Percentiles rank a stretch among this genome's conserved stretches.
Evolutionary conservation across 2,113 vertebrate genomes (phyloP).

Genomic region (Callospermophilus lateralis): DNA sequence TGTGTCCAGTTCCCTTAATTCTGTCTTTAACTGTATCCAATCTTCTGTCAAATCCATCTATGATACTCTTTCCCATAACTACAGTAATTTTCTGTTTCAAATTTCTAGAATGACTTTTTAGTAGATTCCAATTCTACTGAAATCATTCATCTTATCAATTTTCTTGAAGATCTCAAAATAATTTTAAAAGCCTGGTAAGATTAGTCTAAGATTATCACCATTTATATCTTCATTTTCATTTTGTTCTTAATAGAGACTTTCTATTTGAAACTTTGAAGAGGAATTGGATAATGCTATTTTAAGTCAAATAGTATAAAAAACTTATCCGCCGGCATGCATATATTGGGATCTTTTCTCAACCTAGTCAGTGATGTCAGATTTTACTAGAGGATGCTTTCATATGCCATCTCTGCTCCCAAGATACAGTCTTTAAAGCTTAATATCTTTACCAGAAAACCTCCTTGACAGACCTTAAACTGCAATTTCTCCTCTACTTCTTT

Average conservation of each 20-base stretch:
- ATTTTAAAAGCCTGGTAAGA: not conserved
- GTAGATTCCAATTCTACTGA: not conserved
- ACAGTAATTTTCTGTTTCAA: not conserved
- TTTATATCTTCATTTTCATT: not conserved
- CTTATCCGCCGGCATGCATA: not conserved
- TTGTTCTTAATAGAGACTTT: not conserved
- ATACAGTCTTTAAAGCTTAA: rapidly evolving
- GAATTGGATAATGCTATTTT: not conserved
- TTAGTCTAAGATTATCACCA: not conserved
- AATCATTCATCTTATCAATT: not conserved
- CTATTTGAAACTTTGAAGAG: not conserved
- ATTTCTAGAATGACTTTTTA: not conserved
- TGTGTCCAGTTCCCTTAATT: not conserved
- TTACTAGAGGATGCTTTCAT: not conserved
- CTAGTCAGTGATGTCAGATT: not conserved
- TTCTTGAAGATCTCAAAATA: not conserved
- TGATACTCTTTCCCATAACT: not conserved
- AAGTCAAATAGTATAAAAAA: not conserved
- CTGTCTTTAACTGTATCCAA: not conserved
- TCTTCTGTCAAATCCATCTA: not conserved
- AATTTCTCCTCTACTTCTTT: not conserved
- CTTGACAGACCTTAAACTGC: not conserved
- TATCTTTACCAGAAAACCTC: not conserved
- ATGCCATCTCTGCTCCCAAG: rapidly evolving
- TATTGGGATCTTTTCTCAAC: not conserved